These are phyloP conservation scores for Metaphire vulgaris DNA, from an alignment of 1,140 invertebrate genomes.

Conservation along the genomic window DNA sequence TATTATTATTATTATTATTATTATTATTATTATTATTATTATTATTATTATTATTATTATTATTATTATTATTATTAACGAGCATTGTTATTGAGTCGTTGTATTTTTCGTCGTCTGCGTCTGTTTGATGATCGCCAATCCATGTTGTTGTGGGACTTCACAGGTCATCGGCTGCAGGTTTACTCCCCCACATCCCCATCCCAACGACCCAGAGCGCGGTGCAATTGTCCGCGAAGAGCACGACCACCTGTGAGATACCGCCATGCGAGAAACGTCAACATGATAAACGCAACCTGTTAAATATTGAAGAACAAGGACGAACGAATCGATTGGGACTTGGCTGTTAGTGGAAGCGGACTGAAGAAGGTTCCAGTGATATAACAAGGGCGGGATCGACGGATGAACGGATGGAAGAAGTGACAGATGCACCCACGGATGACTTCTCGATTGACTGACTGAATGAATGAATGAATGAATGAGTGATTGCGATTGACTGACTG, in stretches of 20 bases:
- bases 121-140: too few species aligned
- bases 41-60: too few species aligned
- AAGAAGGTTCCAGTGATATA: not conserved
- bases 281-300: not conserved
- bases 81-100: too few species aligned
- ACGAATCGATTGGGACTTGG: not conserved
- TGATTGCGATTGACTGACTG: not conserved
- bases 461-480: not conserved
- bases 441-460: not conserved
- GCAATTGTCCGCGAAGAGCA: not conserved
- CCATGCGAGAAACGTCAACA: not conserved
- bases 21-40: too few species aligned
- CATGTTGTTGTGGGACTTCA: too few species aligned
- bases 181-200: too few species aligned
- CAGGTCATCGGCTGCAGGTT: too few species aligned
- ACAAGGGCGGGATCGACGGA: not conserved
- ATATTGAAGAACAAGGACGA: not conserved
- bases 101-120: too few species aligned
- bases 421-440: not conserved
- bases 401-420: not conserved
- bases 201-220: not conserved
- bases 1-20: too few species aligned
- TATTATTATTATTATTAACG: too few species aligned
- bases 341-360: too few species aligned
- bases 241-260: not conserved